A percentile compares a stretch with the other conserved stretches of the same genome.
phyloP scores from a whole-genome alignment of 2,113 vertebrate genomes.

The mouse (Mus musculus) region DNA sequence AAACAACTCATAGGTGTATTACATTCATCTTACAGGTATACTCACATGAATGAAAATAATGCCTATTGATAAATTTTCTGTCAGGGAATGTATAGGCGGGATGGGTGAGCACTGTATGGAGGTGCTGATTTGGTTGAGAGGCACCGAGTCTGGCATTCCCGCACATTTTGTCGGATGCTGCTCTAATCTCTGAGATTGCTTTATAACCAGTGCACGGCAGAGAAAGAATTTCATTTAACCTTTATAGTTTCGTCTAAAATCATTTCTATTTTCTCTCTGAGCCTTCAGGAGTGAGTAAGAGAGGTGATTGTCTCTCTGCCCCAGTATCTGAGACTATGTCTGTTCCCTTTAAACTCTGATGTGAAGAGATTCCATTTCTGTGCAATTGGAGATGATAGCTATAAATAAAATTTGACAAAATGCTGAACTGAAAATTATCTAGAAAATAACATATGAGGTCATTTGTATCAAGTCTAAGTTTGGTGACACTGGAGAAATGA shows the following conservation, averaged over 20 bases:
- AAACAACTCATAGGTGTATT: not conserved
- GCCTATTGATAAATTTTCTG: not conserved
- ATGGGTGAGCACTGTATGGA: not conserved
- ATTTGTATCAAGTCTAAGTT: conserved; percentile 64
- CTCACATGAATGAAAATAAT: not conserved
- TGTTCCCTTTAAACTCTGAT: conserved; percentile 46
- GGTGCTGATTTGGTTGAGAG: not conserved
- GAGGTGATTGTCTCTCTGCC: not conserved
- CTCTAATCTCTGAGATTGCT: not conserved
- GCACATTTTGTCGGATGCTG: not conserved
- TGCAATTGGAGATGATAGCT: not conserved
- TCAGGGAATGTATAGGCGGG: not conserved
- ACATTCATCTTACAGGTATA: conserved; percentile 5
- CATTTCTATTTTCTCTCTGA: conserved; percentile 44
- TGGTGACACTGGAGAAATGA: conserved; percentile 34
- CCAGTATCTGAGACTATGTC: conserved; percentile 39
- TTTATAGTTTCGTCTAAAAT: not conserved
- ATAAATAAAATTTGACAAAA: conserved; percentile 64
- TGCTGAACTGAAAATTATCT: conserved; percentile 64
- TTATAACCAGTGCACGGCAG: not conserved
- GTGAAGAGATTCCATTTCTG: conserved; percentile 44
- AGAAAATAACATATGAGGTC: conserved; percentile 56
- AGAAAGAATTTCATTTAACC: not conserved
- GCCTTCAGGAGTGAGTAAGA: not conserved
- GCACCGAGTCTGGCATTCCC: not conserved